Conservation (phyloP, 2,113 vertebrate genomes). For the Trichomycterus rosablanca region DNA sequence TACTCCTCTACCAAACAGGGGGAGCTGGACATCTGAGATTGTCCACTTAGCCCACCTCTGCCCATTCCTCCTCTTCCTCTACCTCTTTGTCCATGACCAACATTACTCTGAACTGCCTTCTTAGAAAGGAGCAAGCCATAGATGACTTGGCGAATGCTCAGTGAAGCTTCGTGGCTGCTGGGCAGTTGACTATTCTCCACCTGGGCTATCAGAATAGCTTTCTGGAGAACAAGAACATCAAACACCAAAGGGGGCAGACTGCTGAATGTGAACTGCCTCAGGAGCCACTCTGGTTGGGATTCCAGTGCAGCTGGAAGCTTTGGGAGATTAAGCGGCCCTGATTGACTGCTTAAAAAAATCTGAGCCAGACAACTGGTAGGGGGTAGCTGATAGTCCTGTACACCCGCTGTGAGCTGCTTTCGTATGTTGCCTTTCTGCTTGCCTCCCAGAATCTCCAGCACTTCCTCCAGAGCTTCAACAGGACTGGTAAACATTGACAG, state of each 20-base stretch:
- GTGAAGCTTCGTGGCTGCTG: conserved; percentile 72
- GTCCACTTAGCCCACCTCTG: neutral
- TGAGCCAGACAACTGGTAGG: conserved; percentile 61
- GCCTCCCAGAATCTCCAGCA: conserved; percentile 57
- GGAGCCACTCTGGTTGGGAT: conserved; percentile 70
- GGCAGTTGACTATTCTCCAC: conserved; percentile 81
- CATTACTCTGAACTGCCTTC: neutral
- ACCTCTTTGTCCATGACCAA: neutral
- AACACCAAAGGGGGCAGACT: conserved; percentile 69
- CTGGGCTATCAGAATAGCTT: conserved; percentile 78
- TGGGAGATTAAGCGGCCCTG: conserved; percentile 36
- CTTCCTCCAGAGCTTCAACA: conserved; percentile 61
- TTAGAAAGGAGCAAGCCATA: conserved; percentile 75
- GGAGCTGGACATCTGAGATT: neutral
- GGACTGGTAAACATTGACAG: conserved; percentile 69
- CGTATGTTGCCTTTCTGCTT: conserved; percentile 49
- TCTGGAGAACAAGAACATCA: conserved; percentile 71
- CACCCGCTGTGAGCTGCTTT: conserved; percentile 59
- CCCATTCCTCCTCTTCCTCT: conserved; percentile 32
- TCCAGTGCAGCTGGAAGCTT: conserved; percentile 42
- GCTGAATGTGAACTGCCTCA: conserved; percentile 59
- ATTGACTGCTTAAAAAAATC: conserved; percentile 66
- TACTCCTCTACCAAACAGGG: conserved; percentile 71
- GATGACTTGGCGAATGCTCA: conserved; percentile 74
- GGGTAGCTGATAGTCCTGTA: conserved; percentile 78